These are phyloP conservation scores for Amazona ochrocephala DNA, from an alignment of 2,797 vertebrate species.

Conservation along the genomic window DNA sequence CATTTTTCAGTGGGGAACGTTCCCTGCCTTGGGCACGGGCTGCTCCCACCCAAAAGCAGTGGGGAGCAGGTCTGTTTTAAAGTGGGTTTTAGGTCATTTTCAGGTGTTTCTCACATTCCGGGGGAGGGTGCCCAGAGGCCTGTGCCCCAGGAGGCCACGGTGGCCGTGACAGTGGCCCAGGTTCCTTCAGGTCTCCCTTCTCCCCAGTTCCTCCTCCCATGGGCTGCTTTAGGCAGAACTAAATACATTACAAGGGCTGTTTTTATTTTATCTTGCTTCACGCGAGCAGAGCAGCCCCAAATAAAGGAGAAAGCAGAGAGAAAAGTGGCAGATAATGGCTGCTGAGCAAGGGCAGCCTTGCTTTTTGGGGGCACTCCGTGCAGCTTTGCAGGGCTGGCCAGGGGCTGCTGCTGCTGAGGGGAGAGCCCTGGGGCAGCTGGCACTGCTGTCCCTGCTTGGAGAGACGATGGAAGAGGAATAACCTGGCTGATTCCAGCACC, in stretches of 20 bases:
- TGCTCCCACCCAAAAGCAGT: fast-evolving
- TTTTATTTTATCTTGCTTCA: neutral
- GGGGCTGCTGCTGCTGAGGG: neutral
- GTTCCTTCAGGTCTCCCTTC: neutral
- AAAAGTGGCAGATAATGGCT: neutral
- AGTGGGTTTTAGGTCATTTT: neutral
- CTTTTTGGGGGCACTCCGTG: fast-evolving
- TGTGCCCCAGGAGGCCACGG: fast-evolving
- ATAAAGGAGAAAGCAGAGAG: neutral
- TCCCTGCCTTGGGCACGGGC: fast-evolving
- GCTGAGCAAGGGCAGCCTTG: fast-evolving
- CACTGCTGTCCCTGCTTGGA: fast-evolving
- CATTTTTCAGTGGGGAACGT: fast-evolving
- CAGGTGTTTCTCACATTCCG: fast-evolving
- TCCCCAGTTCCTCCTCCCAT: fast-evolving
- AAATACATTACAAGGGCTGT: fast-evolving
- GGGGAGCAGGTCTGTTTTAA: neutral
- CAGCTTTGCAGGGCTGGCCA: neutral
- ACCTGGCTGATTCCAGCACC: fast-evolving
- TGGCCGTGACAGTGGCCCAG: fast-evolving
- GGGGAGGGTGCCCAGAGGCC: neutral
- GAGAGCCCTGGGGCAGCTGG: fast-evolving
- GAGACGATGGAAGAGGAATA: neutral
- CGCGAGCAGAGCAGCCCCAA: neutral
- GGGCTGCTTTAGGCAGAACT: fast-evolving